Conservation (phyloP, 2,888 invertebrate species). For the Leucozona laternaria region DNA sequence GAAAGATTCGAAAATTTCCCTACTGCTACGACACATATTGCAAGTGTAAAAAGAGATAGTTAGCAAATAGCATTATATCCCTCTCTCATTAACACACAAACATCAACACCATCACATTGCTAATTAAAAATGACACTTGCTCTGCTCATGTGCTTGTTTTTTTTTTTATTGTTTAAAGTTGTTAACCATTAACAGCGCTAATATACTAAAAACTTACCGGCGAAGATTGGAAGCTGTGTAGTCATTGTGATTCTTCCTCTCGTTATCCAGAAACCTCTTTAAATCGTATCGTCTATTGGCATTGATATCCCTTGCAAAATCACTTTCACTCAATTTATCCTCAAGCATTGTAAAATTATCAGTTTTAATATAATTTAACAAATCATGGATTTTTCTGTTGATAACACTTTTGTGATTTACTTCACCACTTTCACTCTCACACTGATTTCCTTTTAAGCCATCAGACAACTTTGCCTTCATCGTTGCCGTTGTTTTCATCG, state of each 20-base stretch:
- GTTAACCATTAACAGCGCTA: no score
- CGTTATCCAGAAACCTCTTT: conserved; percentile 23
- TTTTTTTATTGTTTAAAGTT: no score
- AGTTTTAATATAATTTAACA: conserved; percentile 60
- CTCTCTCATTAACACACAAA: no score
- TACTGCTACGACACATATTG: no score
- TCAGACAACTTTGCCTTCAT: conserved; percentile 32
- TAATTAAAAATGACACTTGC: no score
- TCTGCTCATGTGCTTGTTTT: no score
- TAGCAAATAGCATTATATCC: no score
- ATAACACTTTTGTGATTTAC: conserved; percentile 51
- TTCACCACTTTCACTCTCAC: conserved; percentile 57
- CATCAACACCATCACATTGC: no score
- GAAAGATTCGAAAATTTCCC: no score
- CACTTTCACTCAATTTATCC: conserved; percentile 46
- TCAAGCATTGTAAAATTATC: conserved; percentile 44
- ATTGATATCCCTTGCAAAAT: conserved; percentile 43
- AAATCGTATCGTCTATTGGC: conserved; percentile 37
- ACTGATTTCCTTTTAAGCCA: conserved; percentile 50
- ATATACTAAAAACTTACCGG: no score
- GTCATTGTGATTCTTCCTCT: background rate
- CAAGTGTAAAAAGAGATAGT: no score
- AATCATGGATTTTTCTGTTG: conserved; percentile 66
- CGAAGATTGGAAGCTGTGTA: background rate
- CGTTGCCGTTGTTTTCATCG: background rate